A percentile compares a stretch with the other conserved stretches of the same genome.
Conservation (phyloP, 2,888 invertebrate genomes). For the Apodemia zela region DNA sequence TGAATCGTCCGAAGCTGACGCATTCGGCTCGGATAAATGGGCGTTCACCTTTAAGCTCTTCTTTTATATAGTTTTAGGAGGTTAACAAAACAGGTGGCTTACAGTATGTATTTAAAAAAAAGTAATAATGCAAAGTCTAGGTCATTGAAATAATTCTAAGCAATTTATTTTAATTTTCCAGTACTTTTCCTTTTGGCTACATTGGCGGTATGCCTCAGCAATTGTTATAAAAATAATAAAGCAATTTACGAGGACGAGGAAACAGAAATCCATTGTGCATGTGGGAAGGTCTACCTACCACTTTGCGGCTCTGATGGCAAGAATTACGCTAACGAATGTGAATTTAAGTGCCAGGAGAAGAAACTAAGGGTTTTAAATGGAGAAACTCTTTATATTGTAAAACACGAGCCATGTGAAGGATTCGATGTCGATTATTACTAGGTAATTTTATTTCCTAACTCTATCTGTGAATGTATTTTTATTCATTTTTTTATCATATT, state of each 20-base stretch:
- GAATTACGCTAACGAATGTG: conserved; percentile 62
- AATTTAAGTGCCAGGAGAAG: conserved; percentile 51
- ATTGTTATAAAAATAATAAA: conserved; percentile 12
- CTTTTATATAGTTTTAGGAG: too few relatives aligned
- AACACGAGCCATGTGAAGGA: conserved; percentile 38
- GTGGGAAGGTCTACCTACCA: conserved; percentile 58
- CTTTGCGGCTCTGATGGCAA: conserved; percentile 58
- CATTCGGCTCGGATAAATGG: too few relatives aligned
- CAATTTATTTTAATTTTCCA: conserved; percentile 34
- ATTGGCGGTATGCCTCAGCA: conserved; percentile 33
- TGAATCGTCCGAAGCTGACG: too few relatives aligned
- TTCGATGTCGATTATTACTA: conserved; percentile 1
- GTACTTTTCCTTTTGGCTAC: conserved; percentile 43
- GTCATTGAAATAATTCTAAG: neutral
- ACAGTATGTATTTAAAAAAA: too few relatives aligned
- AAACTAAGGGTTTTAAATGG: conserved; percentile 28
- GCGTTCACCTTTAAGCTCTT: too few relatives aligned
- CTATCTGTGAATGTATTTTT: too few relatives aligned
- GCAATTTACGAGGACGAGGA: neutral
- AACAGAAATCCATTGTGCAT: conserved; percentile 46
- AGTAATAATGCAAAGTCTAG: too few relatives aligned
- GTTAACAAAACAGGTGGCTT: too few relatives aligned
- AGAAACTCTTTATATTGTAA: conserved; percentile 31
- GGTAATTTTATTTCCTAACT: neutral
- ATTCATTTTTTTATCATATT: too few relatives aligned